Percentiles rank a stretch among this genome's conserved stretches.
Evolutionary conservation across 1,140 invertebrate species (phyloP).

Genomic region (Potamilus streckersoni): DNA sequence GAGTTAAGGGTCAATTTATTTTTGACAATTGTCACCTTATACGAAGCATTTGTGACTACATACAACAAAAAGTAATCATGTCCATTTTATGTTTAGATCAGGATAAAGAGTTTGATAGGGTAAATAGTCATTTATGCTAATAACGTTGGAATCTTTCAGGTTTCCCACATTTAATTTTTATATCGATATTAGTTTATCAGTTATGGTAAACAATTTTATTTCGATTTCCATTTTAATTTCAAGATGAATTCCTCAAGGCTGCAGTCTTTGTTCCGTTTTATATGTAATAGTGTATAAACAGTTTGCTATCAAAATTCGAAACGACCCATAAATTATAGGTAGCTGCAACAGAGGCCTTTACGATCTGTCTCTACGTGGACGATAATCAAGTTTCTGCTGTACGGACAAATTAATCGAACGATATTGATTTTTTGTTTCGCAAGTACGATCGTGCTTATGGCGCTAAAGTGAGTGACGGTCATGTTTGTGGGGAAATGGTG

Average conservation of each 20-base stretch:
- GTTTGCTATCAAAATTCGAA: slow-evolving; percentile 31
- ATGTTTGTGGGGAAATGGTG: slow-evolving; percentile 28
- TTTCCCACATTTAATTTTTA: too few relatives aligned
- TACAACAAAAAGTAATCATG: slow-evolving; percentile 27
- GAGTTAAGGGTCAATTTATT: neutral
- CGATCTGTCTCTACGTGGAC: too few relatives aligned
- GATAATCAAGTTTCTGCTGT: too few relatives aligned
- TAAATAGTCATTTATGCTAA: slow-evolving; percentile 39
- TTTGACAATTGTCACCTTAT: slow-evolving; percentile 45
- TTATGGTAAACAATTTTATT: slow-evolving; percentile 43
- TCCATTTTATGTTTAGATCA: slow-evolving; percentile 40
- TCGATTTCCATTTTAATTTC: slow-evolving; percentile 50
- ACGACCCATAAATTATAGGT: slow-evolving; percentile 35
- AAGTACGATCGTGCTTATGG: slow-evolving; percentile 35
- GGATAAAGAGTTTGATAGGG: slow-evolving; percentile 42
- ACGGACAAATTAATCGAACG: slow-evolving; percentile 15
- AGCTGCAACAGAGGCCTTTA: slow-evolving; percentile 20
- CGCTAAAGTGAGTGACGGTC: slow-evolving; percentile 34
- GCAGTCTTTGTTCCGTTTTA: slow-evolving; percentile 61
- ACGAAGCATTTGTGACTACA: slow-evolving; percentile 41
- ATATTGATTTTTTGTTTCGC: slow-evolving; percentile 22
- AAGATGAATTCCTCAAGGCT: slow-evolving; percentile 65
- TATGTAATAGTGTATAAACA: slow-evolving; percentile 67
- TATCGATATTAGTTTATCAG: slow-evolving; percentile 27
- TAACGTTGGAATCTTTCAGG: slow-evolving; percentile 28